Conservation (phyloP, 2,113 vertebrate species). For the Mastomys natalensis region DNA sequence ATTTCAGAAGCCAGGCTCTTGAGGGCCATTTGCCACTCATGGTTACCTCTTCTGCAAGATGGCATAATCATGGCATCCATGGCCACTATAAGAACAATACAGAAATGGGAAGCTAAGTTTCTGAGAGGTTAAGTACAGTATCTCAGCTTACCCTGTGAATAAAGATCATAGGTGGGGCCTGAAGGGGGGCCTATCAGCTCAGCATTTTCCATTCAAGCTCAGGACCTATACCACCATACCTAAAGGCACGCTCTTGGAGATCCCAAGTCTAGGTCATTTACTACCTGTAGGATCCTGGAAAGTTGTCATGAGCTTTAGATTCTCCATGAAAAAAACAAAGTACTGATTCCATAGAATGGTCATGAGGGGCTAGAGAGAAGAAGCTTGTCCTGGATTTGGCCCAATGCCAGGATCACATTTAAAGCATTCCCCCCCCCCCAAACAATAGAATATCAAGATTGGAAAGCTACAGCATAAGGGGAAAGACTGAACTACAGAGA, state of each 20-base stretch:
- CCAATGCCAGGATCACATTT: too few species aligned
- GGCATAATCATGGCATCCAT: neutral
- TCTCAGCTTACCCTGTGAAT: neutral
- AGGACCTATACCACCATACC: neutral
- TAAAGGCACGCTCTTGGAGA: neutral
- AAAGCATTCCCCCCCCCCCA: neutral
- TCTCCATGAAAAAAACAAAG: conserved; percentile 25
- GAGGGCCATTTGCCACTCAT: neutral
- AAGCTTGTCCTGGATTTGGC: neutral
- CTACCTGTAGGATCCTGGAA: neutral
- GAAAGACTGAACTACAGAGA: neutral
- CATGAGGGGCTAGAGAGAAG: neutral
- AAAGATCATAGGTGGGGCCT: neutral
- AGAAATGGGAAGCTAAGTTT: neutral
- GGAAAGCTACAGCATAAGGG: neutral
- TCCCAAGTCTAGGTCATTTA: neutral
- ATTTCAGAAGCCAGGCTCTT: neutral
- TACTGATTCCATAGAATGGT: neutral
- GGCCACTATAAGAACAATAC: neutral
- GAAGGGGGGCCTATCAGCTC: neutral
- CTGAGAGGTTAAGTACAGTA: neutral
- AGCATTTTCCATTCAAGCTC: neutral
- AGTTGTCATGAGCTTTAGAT: neutral
- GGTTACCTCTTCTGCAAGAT: neutral
- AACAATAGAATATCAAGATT: neutral